Conservation (phyloP, 2,113 vertebrate genomes). For the Sialia sialis region DNA sequence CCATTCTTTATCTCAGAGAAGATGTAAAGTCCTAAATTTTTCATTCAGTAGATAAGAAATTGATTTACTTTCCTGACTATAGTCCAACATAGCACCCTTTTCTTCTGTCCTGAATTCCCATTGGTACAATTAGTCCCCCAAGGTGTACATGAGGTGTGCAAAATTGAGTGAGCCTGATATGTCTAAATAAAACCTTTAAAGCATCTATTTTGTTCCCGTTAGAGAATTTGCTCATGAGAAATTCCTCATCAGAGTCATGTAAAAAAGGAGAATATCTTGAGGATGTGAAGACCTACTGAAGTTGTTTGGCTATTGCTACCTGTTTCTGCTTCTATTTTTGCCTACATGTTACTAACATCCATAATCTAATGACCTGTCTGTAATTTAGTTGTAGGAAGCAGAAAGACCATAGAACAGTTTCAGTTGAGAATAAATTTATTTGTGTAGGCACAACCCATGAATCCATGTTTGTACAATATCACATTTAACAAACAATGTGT, state of each 20-base stretch:
- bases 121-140: background rate
- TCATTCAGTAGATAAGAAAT: background rate
- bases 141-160: background rate
- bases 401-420: conserved; percentile 3
- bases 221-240: background rate
- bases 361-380: background rate
- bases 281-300: background rate
- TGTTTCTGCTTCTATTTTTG: background rate
- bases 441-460: background rate
- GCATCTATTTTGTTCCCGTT: background rate
- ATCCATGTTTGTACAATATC: background rate
- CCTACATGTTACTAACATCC: background rate
- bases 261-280: background rate
- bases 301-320: background rate
- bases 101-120: background rate
- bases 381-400: background rate
- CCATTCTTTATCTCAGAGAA: conserved; percentile 23
- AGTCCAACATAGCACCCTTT: background rate
- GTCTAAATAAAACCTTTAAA: background rate
- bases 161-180: background rate
- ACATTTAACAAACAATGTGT: background rate
- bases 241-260: background rate
- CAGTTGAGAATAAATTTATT: conserved; percentile 9
- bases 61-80: background rate
- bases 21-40: conserved; percentile 25